phyloP scores from a whole-genome alignment of 2,888 invertebrate genomes.

The Drosophila anomelani region DNA sequence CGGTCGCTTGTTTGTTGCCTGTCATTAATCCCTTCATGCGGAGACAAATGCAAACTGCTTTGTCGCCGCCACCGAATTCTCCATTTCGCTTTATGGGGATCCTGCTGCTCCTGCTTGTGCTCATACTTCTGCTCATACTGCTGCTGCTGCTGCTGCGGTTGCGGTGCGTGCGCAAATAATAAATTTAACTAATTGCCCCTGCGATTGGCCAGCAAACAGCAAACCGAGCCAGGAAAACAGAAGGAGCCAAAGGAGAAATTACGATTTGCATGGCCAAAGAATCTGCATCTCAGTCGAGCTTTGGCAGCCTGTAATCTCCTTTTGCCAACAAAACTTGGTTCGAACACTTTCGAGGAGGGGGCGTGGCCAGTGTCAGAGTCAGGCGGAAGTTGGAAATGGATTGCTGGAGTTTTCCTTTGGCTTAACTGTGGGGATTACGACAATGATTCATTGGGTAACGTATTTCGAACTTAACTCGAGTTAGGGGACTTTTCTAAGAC shows the following conservation, averaged over 20 bases:
- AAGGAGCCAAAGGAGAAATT: slow-evolving; percentile 26
- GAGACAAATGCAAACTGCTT: slow-evolving; percentile 75
- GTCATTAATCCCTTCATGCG: slow-evolving; percentile 75
- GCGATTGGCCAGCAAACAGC: slow-evolving; percentile 59
- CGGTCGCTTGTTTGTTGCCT: slow-evolving; percentile 57
- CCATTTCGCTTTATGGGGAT: slow-evolving; percentile 15
- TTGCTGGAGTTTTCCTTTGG: slow-evolving; percentile 24
- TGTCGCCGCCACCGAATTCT: slow-evolving; percentile 57
- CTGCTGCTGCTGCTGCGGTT: slow-evolving; percentile 55
- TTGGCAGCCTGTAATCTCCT: slow-evolving; percentile 33
- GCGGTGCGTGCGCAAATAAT: slow-evolving; percentile 71
- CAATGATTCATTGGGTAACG: slow-evolving; percentile 33
- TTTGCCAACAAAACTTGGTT: slow-evolving; percentile 20
- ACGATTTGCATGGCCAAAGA: slow-evolving; percentile 41
- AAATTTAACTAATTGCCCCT: slow-evolving; percentile 78
- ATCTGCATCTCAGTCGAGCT: slow-evolving; percentile 16
- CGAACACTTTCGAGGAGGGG: slow-evolving; percentile 20
- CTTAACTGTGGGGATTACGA: slow-evolving; percentile 25
- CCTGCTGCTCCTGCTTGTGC: slow-evolving; percentile 48
- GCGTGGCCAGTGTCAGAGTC: slow-evolving; percentile 38
- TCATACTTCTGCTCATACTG: slow-evolving; percentile 36
- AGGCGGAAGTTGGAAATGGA: slow-evolving; percentile 37
- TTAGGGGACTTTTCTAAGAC: neutral
- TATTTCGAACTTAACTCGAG: slow-evolving; percentile 12
- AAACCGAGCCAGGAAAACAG: slow-evolving; percentile 44